A percentile compares a stretch with the other conserved stretches of the same genome.
Evolutionary conservation across 2,888 invertebrate genomes (phyloP).

Genomic region (Monoplex corrugatus): DNA sequence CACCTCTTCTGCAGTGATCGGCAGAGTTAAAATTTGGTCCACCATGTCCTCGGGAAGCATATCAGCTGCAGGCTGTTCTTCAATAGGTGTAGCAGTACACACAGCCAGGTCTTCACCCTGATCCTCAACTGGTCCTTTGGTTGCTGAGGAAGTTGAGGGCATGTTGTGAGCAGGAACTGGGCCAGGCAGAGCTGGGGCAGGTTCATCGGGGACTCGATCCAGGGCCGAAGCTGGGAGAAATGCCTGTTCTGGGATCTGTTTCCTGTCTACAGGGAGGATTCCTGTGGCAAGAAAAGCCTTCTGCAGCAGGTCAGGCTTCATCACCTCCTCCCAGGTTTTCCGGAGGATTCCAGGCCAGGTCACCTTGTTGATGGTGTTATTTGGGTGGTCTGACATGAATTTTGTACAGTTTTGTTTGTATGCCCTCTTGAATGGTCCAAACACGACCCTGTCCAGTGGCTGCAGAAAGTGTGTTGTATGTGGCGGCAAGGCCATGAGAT

Average conservation of each 20-base stretch:
- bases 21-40: not conserved
- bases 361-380: slow-evolving; percentile 26
- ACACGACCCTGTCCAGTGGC: slow-evolving; percentile 4
- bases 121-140: not conserved
- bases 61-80: not conserved
- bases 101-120: not conserved
- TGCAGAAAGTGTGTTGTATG: not conserved
- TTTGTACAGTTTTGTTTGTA: not conserved
- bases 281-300: not conserved
- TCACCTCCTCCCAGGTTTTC: slow-evolving; percentile 20
- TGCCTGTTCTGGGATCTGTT: not conserved
- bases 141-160: not conserved
- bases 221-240: not conserved
- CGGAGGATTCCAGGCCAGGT: slow-evolving; percentile 31
- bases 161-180: not conserved
- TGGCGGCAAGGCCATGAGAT: not conserved
- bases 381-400: too few relatives aligned
- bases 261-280: not conserved
- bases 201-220: not conserved
- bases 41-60: not conserved
- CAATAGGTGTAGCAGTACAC: not conserved
- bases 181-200: not conserved
- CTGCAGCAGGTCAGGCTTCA: not conserved
- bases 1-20: not conserved
- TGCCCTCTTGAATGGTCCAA: not conserved